These are phyloP conservation scores for Catharus ustulatus DNA, from an alignment of 2,797 vertebrate species.

Conservation along the genomic window DNA sequence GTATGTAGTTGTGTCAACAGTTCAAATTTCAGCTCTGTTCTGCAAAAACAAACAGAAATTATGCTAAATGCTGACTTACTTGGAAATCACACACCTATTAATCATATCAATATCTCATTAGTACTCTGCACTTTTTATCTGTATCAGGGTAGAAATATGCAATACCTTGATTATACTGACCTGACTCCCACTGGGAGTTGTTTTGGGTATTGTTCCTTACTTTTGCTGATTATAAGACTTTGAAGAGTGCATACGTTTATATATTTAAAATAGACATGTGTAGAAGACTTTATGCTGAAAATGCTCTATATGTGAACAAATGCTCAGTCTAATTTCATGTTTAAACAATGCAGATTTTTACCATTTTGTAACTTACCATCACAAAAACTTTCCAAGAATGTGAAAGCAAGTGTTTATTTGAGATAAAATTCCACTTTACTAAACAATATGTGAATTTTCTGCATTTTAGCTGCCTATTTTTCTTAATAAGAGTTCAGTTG, in stretches of 20 bases:
- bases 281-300: background rate
- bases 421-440: background rate
- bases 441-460: background rate
- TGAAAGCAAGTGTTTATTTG: background rate
- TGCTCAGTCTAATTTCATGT: background rate
- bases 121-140: background rate
- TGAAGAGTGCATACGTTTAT: fast-evolving
- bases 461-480: background rate
- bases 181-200: background rate
- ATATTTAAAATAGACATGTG: background rate
- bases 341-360: background rate
- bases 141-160: background rate
- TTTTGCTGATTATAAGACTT: background rate
- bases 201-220: background rate
- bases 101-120: background rate
- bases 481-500: background rate
- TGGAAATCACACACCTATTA: background rate
- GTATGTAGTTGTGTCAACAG: background rate
- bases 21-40: background rate
- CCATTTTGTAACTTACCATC: background rate
- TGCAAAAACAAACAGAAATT: background rate
- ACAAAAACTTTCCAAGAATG: background rate
- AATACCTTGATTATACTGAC: background rate
- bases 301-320: background rate
- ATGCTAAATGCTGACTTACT: background rate